phyloP scores from a whole-genome alignment of 37 sponge, comb jelly and placozoan genomes.

The Mnemiopsis leidyi region DNA sequence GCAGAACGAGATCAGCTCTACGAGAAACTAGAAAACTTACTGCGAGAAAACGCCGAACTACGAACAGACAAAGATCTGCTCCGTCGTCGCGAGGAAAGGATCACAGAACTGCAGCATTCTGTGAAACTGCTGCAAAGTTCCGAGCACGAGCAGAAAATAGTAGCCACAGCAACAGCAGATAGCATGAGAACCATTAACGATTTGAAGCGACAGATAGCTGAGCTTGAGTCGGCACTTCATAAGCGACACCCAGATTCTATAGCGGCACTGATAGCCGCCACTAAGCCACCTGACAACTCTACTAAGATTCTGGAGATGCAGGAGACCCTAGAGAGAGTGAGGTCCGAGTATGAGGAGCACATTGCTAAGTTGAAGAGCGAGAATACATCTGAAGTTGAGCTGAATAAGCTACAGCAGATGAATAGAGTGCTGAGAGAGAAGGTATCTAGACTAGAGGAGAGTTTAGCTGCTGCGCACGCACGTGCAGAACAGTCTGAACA shows the following conservation, averaged over 20 bases:
- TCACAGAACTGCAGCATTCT: neutral
- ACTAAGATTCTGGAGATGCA: constrained; percentile 39
- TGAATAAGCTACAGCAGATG: neutral
- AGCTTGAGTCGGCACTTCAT: constrained; percentile 1
- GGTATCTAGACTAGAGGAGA: constrained; percentile 4
- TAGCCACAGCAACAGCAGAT: neutral
- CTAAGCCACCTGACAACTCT: constrained; percentile 12
- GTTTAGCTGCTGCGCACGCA: neutral
- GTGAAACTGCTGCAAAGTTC: neutral
- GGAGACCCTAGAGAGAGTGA: neutral
- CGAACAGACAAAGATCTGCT: neutral
- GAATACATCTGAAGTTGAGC: neutral
- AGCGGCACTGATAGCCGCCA: constrained; percentile 23
- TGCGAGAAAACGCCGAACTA: constrained; percentile 14
- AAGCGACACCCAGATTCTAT: constrained; percentile 60
- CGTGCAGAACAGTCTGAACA: neutral
- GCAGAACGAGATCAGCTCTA: constrained; percentile 30
- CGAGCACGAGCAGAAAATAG: neutral
- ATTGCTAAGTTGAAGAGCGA: neutral
- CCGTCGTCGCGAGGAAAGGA: constrained; percentile 7
- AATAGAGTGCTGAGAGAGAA: constrained; percentile 41
- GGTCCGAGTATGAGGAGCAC: constrained; percentile 18
- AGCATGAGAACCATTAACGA: neutral
- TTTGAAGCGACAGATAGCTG: constrained; percentile 50
- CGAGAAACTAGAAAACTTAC: neutral